phyloP scores from a whole-genome alignment of 2,113 vertebrate species.

The Ranitomeya variabilis region DNA sequence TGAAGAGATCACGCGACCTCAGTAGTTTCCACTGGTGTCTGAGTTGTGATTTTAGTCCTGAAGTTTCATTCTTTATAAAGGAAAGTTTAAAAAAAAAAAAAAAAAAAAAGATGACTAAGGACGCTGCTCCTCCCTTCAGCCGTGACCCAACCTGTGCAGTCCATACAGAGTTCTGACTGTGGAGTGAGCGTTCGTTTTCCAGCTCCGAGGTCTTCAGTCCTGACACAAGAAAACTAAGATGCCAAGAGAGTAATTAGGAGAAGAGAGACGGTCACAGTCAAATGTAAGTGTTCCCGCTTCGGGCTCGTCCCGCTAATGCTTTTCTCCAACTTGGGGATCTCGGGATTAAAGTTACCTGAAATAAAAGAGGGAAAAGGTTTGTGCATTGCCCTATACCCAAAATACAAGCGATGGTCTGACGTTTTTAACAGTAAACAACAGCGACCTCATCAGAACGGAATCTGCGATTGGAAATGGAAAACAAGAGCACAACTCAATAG shows the following conservation, averaged over 20 bases:
- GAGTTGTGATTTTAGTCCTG: background rate
- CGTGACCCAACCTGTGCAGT: background rate
- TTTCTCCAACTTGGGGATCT: slow-evolving; percentile 94
- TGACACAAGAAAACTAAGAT: slow-evolving; percentile 79
- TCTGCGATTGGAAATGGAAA: no score
- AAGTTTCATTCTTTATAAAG: slow-evolving; percentile 5
- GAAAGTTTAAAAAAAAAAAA: background rate
- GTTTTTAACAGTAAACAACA: no score
- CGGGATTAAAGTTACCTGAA: slow-evolving; percentile 86
- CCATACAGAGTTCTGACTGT: background rate
- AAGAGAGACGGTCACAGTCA: slow-evolving; percentile 84
- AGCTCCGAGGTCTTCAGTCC: slow-evolving; percentile 1
- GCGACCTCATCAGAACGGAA: no score
- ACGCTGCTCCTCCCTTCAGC: background rate
- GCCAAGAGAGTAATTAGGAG: slow-evolving; percentile 79
- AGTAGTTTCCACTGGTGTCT: background rate
- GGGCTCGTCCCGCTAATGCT: slow-evolving; percentile 95
- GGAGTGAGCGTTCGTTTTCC: background rate
- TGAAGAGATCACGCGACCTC: background rate
- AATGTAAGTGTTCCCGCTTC: slow-evolving; percentile 86
- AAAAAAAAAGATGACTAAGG: background rate
- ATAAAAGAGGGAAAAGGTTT: slow-evolving; percentile 29
- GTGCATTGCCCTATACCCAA: no score
- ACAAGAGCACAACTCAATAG: no score
- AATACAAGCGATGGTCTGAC: no score